Base-by-base conservation (phyloP, 1,140 invertebrate genomes). In the Patella vulgata region DNA sequence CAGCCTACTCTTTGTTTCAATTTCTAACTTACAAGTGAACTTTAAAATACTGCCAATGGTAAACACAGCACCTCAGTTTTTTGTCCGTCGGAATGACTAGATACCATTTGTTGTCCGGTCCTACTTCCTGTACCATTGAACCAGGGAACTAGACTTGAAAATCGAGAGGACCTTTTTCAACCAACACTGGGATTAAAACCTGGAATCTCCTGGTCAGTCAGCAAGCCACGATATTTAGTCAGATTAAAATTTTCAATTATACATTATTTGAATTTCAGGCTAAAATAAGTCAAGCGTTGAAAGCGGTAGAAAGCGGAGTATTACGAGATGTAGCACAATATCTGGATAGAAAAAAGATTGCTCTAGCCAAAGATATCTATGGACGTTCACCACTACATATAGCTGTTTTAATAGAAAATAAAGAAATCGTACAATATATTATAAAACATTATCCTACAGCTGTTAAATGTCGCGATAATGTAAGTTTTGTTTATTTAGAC, bases 381-480 rank as follows among this genome's bases (percentile, higher is more conserved):
- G 75, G 75, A 0, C 57, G 68, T 25, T 67, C 62, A 25, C 72
- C 70, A 8, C 55, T 77, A 28, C 75, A 77, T 47, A 53, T 73
- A 59, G 75, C 75, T 4, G 59, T 77, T 1, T 44, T 77, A 5
- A 48, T 51, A 21, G 66, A 66, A 21, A 62, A 73, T 27, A 62
- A 57, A 21, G 72, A 77, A 1, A 57, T 68, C n/a, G 66, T 62
- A 33, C 61, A 68, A 50, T 56, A 69, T 30, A 60, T 77, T 14
- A 42, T 58, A 21, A 44, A 59, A 30, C 56, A 62, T 39, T 73
- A 65, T 47, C 75, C 72, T 2, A 19, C 51, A 2, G 59, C 66
- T 6, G 51, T 74, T 36, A 74, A 70, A 53, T 59, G 61, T 55
- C 73, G 68, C 66, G 75, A 77, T 56, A 70, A 74, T 64, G 75